Evolutionary conservation across 2,113 vertebrate genomes (phyloP).

Genomic region (Glaucidium brasilianum): DNA sequence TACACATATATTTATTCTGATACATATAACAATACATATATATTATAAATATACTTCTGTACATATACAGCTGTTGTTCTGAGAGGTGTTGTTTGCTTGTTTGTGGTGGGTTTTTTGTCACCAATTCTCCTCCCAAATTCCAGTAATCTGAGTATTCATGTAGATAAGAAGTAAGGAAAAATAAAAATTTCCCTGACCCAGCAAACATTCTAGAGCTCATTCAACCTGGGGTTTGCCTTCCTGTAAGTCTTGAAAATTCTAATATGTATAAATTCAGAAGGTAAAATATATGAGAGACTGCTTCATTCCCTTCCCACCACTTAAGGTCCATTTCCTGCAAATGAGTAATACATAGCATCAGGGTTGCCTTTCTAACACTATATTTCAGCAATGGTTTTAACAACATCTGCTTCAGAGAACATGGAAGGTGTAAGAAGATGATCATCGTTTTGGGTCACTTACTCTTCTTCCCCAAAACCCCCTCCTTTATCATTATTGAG

Average conservation of each 20-base stretch:
- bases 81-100: background rate
- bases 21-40: background rate
- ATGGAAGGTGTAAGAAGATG: background rate
- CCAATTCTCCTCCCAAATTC: background rate
- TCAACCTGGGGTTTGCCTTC: background rate
- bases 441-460: background rate
- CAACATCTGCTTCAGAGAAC: background rate
- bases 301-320: background rate
- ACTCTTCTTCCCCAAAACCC: fast-evolving
- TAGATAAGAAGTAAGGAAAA: background rate
- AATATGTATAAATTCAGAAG: background rate
- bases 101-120: background rate
- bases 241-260: background rate
- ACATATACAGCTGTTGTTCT: background rate
- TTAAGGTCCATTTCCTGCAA: background rate
- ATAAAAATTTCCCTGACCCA: background rate
- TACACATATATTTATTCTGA: background rate
- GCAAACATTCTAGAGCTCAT: background rate
- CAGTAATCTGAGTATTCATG: fast-evolving
- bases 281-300: background rate
- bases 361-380: background rate
- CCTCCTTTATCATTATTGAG: background rate
- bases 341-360: too few relatives aligned
- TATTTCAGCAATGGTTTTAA: background rate
- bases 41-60: background rate